A percentile compares a stretch with the other conserved stretches of the same genome.
Evolutionary conservation across 2,113 vertebrate genomes (phyloP).

Genomic region (Tursiops truncatus): DNA sequence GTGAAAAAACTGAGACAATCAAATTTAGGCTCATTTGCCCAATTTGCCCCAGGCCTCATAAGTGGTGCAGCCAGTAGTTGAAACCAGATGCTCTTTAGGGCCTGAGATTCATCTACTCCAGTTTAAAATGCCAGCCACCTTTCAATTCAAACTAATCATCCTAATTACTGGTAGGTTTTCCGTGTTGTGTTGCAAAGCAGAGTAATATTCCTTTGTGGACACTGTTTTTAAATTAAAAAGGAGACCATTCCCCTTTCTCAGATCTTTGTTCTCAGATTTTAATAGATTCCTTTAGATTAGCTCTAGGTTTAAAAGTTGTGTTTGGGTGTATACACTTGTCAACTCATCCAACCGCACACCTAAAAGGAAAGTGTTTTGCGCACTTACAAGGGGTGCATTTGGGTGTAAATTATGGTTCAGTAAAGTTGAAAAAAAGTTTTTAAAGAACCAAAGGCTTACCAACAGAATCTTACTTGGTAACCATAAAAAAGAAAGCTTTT

Average conservation of each 20-base stretch:
- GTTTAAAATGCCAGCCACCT: neutral
- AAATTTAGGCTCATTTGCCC: neutral
- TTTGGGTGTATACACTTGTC: neutral
- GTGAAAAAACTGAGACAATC: neutral
- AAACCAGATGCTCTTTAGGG: neutral
- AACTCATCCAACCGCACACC: neutral
- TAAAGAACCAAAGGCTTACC: neutral
- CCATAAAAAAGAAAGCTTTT: neutral
- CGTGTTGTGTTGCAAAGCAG: neutral
- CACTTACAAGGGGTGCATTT: neutral
- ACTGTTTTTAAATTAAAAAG: slow-evolving; percentile 39
- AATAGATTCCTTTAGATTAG: neutral
- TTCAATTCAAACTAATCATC: slow-evolving; percentile 6
- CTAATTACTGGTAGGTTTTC: neutral
- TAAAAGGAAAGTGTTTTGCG: neutral
- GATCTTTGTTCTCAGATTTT: neutral
- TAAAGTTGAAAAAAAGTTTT: neutral
- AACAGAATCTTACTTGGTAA: neutral
- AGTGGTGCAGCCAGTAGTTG: neutral
- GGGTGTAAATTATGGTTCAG: neutral
- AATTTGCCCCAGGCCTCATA: neutral
- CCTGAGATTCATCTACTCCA: neutral
- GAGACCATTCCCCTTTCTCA: neutral
- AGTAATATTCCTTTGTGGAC: neutral
- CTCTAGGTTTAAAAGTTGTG: neutral